Base-by-base conservation (phyloP, 2,113 vertebrate genomes). In the Pogona vitticeps region DNA sequence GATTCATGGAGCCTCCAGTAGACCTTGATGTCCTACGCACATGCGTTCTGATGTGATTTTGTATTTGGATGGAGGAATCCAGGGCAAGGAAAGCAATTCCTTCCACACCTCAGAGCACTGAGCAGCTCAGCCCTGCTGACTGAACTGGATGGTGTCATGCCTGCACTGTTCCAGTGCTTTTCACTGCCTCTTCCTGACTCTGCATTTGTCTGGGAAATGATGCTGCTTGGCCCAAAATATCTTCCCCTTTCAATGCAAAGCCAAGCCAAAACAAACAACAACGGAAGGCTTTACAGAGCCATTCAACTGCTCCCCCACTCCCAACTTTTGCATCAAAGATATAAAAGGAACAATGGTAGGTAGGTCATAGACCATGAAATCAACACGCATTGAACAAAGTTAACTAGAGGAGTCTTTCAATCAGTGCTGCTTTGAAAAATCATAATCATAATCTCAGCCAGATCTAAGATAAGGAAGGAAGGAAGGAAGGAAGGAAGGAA, bases 181-280 rank as follows among this genome's bases (percentile, higher is more conserved):
- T 92, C 93, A 76, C 90, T 89, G 82, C 85, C 86, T 91, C 84
- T 87, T 91, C 86, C 88, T 17, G 38, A 80, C 81, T 82, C 76
- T 68, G 26, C 76, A 2, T 82, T 84, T 46, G 1, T 61, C 83
- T 82, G 79, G 88, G 59, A 82, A 72, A 56, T 63, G 3, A 77
- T 40, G 89, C 77, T 58, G 84, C 68, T 82, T 82, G 89, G 90
- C 88, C 1, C 76, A 20, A 40, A 83, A 79, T 0, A 0, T 86
- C 89, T 38, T 68, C 28, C 77, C 90, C 59, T 10, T n/a, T 38
- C 23, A 72, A 31, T 68, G 65, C 59, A 61, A 15, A 61, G 59
- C 14, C 65, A 0, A 52, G 46, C 46, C 46, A 52, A 52, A 0
- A 18, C 8, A 42, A 13, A 14, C 13, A 38, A 52, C 87, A 68